phyloP scores from a whole-genome alignment of 2,888 invertebrate genomes.

The Alloscopus bannaensis region DNA sequence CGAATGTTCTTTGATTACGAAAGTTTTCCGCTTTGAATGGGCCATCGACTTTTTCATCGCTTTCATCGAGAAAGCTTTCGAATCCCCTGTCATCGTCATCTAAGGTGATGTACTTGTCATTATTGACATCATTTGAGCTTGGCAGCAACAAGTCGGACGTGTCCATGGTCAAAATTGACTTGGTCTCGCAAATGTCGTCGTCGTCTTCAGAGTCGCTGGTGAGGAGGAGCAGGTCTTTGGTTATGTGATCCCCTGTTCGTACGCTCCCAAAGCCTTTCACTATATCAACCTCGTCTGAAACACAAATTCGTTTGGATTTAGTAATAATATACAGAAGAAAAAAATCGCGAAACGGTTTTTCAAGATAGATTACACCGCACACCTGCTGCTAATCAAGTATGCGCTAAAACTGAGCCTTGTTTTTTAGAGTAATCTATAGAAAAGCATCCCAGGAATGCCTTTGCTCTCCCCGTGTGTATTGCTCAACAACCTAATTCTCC shows the following conservation, averaged over 20 bases:
- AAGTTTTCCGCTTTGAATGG: constrained; percentile 41
- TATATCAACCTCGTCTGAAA: not conserved
- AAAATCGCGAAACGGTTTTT: too few relatives aligned
- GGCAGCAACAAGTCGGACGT: constrained; percentile 16
- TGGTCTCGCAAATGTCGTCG: constrained; percentile 51
- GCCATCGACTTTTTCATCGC: constrained; percentile 41
- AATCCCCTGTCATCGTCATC: constrained; percentile 67
- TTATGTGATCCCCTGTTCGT: not conserved
- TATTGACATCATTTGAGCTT: not conserved
- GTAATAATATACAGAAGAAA: too few relatives aligned
- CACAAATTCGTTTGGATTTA: not conserved
- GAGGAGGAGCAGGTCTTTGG: constrained; percentile 42
- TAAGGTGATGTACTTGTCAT: constrained; percentile 49
- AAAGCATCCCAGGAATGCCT: not conserved
- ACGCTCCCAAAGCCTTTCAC: not conserved
- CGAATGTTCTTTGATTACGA: constrained; percentile 55
- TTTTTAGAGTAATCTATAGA: too few relatives aligned
- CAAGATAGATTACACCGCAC: too few relatives aligned
- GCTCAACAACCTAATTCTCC: constrained; percentile 1
- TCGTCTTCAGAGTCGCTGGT: constrained; percentile 48
- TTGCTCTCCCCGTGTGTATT: not conserved
- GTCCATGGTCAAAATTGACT: constrained; percentile 36
- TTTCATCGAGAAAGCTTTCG: constrained; percentile 64
- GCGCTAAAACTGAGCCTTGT: too few relatives aligned
- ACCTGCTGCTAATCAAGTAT: too few relatives aligned